Conservation (phyloP, 2,888 invertebrate genomes). For the Drosophila maculinotata region DNA sequence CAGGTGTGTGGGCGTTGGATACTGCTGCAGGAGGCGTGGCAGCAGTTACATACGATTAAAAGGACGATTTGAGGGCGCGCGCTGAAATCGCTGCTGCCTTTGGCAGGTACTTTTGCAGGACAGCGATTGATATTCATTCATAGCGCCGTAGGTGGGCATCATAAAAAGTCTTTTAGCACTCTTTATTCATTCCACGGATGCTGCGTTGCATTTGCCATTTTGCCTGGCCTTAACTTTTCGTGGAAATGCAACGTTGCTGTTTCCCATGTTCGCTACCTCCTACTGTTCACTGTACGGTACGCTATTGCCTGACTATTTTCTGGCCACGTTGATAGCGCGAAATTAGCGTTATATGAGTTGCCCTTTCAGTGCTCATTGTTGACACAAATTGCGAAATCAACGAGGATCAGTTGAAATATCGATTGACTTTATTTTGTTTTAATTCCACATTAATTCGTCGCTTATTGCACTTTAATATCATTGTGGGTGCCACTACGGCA, state of each 20-base stretch:
- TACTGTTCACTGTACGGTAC: conserved; percentile 52
- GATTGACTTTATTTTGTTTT: neutral
- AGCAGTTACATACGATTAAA: conserved; percentile 5
- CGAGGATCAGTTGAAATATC: conserved; percentile 28
- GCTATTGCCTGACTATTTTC: too few relatives aligned
- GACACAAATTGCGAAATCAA: conserved; percentile 65
- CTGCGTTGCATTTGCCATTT: conserved; percentile 38
- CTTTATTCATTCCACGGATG: conserved; percentile 66
- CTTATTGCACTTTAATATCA: neutral
- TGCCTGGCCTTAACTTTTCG: conserved; percentile 48
- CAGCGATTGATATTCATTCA: conserved; percentile 66
- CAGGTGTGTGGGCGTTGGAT: conserved; percentile 44
- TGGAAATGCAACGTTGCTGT: conserved; percentile 67
- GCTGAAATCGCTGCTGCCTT: neutral
- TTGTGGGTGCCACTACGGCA: neutral
- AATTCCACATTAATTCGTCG: neutral
- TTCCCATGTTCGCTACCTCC: conserved; percentile 58
- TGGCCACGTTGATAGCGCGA: conserved; percentile 63
- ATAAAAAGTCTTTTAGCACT: conserved; percentile 81
- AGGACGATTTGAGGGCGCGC: conserved; percentile 33
- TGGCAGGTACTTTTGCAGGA: conserved; percentile 31
- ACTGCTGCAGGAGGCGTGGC: neutral
- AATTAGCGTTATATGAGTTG: conserved; percentile 76
- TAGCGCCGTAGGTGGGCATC: conserved; percentile 78
- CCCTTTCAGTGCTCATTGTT: conserved; percentile 68